Conservation (phyloP, 2,113 vertebrate genomes). For the Sceloporus undulatus region DNA sequence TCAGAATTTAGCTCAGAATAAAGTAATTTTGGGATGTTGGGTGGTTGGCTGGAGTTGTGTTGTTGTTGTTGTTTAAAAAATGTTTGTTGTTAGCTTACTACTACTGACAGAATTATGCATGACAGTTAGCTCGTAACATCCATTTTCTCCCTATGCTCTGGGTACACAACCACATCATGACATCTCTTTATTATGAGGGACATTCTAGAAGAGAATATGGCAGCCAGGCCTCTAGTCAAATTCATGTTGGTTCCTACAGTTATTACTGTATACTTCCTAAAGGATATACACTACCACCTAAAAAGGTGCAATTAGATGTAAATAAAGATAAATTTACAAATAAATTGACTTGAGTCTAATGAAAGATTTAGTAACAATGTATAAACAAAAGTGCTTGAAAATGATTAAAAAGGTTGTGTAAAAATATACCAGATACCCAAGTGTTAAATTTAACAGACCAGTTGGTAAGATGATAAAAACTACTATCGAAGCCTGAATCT, state of each 20-base stretch:
- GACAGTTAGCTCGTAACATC: no score
- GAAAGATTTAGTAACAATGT: neutral
- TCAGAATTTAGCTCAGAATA: neutral
- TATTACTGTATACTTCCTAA: neutral
- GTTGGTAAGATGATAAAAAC: accelerated
- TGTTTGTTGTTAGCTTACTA: neutral
- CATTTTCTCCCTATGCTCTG: neutral
- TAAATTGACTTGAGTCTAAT: neutral
- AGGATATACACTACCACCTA: neutral
- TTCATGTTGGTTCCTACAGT: neutral
- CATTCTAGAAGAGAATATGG: neutral
- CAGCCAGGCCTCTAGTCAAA: neutral
- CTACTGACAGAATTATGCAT: neutral
- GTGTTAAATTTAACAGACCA: slow-evolving; percentile 12
- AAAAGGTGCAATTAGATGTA: neutral
- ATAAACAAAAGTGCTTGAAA: neutral
- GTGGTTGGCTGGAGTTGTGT: neutral
- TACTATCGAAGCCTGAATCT: neutral
- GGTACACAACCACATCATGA: neutral
- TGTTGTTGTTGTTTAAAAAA: neutral
- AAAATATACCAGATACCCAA: neutral
- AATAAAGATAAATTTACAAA: neutral
- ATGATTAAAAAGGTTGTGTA: neutral
- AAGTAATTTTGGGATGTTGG: neutral
- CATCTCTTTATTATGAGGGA: neutral